These are phyloP conservation scores for Polypedilum vanderplanki DNA, from an alignment of 1,140 invertebrate genomes.

Conservation along the genomic window DNA sequence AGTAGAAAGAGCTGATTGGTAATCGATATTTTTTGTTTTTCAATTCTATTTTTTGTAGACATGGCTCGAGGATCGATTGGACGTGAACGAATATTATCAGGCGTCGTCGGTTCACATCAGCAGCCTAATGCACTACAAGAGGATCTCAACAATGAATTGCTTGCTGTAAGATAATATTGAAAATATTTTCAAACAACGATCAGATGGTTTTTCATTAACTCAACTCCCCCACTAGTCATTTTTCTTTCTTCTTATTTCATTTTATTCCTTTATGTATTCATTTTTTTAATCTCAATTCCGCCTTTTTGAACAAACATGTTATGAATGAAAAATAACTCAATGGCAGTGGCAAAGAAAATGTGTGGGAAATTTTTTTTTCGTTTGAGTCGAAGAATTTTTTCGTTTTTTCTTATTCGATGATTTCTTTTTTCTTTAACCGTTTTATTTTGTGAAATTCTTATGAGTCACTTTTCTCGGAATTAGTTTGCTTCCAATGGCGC, in stretches of 20 bases:
- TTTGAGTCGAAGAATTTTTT: not conserved
- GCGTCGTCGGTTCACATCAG: conserved; percentile 16
- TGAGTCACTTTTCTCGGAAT: not conserved
- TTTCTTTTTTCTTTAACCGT: not conserved
- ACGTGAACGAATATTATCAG: conserved; percentile 24
- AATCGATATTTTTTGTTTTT: not conserved
- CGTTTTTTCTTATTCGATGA: not conserved
- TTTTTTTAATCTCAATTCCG: not conserved
- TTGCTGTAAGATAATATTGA: conserved; percentile 35
- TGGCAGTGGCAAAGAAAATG: conserved; percentile 22
- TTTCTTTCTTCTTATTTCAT: not conserved
- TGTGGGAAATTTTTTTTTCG: conserved; percentile 14
- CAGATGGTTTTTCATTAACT: not conserved
- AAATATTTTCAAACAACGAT: not conserved
- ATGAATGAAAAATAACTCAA: conserved; percentile 2
- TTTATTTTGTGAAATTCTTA: not conserved
- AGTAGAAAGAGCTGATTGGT: not conserved
- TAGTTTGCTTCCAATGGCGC: not conserved
- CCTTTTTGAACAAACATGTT: not conserved
- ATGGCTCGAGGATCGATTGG: conserved; percentile 30
- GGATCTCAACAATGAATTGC: conserved; percentile 31
- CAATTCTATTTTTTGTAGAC: conserved; percentile 22
- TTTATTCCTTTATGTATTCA: not conserved
- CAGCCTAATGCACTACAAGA: conserved; percentile 15
- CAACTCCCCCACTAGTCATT: too few relatives aligned